Percentiles rank a stretch among this genome's conserved stretches.
phyloP scores from a whole-genome alignment of 2,113 vertebrate genomes.

The Pollachius pollachius region DNA sequence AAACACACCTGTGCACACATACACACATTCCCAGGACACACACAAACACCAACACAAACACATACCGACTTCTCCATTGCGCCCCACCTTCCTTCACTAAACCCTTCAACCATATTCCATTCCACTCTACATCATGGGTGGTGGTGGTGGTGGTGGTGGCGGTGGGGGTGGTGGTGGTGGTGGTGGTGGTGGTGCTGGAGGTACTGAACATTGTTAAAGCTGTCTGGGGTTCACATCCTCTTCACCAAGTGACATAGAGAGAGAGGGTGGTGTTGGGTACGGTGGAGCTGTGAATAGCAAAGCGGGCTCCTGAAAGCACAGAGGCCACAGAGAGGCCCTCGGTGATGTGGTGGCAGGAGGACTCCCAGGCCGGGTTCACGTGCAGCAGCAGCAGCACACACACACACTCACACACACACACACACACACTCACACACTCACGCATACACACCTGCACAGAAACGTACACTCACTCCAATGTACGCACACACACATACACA shows the following conservation, averaged over 20 bases:
- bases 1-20: too few relatives aligned
- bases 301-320: slow-evolving; percentile 47
- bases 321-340: slow-evolving; percentile 53
- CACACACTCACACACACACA: too few relatives aligned
- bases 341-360: slow-evolving; percentile 67
- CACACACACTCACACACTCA: too few relatives aligned
- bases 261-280: slow-evolving; percentile 29
- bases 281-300: slow-evolving; percentile 44
- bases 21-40: too few relatives aligned
- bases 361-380: slow-evolving; percentile 62
- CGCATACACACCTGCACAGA: too few relatives aligned
- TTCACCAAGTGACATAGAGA: slow-evolving; percentile 41
- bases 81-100: slow-evolving; percentile 48
- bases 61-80: slow-evolving; percentile 5
- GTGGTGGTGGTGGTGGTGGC: slow-evolving; percentile 5
- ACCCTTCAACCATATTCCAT: slow-evolving; percentile 21
- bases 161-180: background rate
- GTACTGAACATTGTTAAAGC: slow-evolving; percentile 59
- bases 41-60: too few relatives aligned
- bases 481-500: too few relatives aligned
- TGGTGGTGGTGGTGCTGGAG: slow-evolving; percentile 40
- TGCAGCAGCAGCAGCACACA: too few relatives aligned
- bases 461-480: too few relatives aligned
- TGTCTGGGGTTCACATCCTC: slow-evolving; percentile 61
- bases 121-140: slow-evolving; percentile 46